phyloP scores from a whole-genome alignment of 2,113 vertebrate species.

The Glaucomys volans region DNA sequence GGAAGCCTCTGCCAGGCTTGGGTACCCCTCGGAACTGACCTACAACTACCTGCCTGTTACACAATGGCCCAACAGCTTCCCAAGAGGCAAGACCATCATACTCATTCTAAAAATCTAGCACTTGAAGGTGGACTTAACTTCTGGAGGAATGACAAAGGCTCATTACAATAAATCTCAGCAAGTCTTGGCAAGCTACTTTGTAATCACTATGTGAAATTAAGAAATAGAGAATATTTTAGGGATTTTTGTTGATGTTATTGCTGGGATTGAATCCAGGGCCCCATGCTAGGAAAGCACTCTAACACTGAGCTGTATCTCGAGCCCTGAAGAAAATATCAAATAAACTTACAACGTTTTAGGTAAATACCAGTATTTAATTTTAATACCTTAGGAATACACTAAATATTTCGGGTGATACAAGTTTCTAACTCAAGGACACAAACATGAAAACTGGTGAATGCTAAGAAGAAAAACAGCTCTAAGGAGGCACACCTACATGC shows the following conservation, averaged over 20 bases:
- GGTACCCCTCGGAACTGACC: background rate
- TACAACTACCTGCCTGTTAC: background rate
- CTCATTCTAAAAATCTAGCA: background rate
- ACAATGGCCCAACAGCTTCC: background rate
- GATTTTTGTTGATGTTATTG: background rate
- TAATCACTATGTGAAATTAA: background rate
- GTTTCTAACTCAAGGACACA: constrained; percentile 27
- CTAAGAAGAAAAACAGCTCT: background rate
- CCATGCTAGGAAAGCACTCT: background rate
- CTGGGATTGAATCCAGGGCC: background rate
- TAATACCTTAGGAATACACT: background rate
- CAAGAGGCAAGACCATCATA: background rate
- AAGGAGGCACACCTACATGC: background rate
- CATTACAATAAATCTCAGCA: background rate
- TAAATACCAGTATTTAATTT: background rate
- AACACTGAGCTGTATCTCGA: background rate
- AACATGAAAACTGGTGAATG: background rate
- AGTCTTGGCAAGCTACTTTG: background rate
- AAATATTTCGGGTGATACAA: background rate
- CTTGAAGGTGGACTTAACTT: background rate
- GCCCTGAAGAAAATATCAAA: background rate
- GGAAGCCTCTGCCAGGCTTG: background rate
- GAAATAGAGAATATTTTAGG: background rate
- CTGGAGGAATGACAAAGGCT: constrained; percentile 3
- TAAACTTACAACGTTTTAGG: background rate